phyloP scores from a whole-genome alignment of 2,888 invertebrate species.

The Hipparchia sbordonii region DNA sequence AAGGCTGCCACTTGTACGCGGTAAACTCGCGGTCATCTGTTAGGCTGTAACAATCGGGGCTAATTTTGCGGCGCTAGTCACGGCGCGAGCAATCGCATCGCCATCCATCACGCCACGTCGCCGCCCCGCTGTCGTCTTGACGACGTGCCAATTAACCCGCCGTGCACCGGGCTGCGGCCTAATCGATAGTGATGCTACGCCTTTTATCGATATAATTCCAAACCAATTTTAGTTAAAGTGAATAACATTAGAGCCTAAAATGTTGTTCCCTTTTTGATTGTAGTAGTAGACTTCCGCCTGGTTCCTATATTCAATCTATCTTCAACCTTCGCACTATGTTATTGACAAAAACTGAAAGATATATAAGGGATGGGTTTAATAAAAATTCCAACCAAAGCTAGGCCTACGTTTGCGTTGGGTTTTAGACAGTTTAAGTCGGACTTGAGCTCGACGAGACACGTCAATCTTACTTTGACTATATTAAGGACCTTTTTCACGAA shows the following conservation, averaged over 20 bases:
- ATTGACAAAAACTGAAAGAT: too few relatives aligned
- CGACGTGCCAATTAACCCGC: constrained; percentile 45
- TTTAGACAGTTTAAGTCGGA: too few relatives aligned
- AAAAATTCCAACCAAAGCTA: too few relatives aligned
- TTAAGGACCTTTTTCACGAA: too few relatives aligned
- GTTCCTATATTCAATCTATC: too few relatives aligned
- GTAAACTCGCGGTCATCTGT: not conserved
- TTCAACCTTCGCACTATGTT: too few relatives aligned
- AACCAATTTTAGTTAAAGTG: not conserved
- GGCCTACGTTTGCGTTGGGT: too few relatives aligned
- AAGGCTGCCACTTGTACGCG: not conserved
- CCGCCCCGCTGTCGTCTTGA: constrained; percentile 40
- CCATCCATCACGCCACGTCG: constrained; percentile 39
- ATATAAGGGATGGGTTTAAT: too few relatives aligned
- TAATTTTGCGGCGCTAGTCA: constrained; percentile 19
- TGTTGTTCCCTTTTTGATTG: too few relatives aligned
- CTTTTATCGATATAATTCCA: constrained; percentile 4
- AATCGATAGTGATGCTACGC: constrained; percentile 29
- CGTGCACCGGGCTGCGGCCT: constrained; percentile 27
- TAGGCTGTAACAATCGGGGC: constrained; percentile 3
- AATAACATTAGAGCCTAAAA: not conserved
- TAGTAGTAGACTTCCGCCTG: too few relatives aligned
- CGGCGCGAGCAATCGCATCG: constrained; percentile 23
- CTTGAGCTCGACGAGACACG: too few relatives aligned
- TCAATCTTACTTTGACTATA: too few relatives aligned